These are phyloP conservation scores for Oreortyx pictus DNA, from an alignment of 2,797 vertebrate genomes.

Conservation along the genomic window DNA sequence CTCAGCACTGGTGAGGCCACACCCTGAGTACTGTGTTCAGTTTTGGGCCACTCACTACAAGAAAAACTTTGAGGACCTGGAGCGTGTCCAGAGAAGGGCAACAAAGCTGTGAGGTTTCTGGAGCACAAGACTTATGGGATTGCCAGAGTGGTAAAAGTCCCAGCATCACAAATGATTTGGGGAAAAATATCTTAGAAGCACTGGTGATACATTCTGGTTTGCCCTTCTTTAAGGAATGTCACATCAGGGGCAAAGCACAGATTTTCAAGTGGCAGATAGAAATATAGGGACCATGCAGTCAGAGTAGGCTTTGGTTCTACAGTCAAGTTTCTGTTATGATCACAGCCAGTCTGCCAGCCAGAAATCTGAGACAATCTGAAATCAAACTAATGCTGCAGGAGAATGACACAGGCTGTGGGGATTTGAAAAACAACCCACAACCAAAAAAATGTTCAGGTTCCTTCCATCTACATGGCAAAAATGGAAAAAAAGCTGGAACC, in stretches of 20 bases:
- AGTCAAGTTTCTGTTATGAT: background rate
- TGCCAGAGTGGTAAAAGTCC: background rate
- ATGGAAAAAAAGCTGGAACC: background rate
- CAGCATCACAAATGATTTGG: background rate
- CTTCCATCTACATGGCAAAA: background rate
- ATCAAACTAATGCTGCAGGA: background rate
- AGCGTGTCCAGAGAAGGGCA: no score
- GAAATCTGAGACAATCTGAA: background rate
- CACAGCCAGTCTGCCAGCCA: background rate
- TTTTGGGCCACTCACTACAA: no score
- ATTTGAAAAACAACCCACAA: background rate
- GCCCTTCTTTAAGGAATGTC: background rate
- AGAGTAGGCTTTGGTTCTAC: background rate
- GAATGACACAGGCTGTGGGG: background rate
- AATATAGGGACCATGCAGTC: background rate
- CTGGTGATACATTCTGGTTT: background rate
- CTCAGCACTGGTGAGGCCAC: no score
- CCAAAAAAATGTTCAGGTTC: background rate
- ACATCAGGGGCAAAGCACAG: background rate
- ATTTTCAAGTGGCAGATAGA: background rate
- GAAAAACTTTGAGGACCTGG: no score
- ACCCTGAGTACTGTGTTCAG: no score
- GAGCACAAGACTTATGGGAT: no score
- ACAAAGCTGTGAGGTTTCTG: no score
- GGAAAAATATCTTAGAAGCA: background rate